phyloP scores from a whole-genome alignment of 2,888 invertebrate species.

The Aradus depressus region DNA sequence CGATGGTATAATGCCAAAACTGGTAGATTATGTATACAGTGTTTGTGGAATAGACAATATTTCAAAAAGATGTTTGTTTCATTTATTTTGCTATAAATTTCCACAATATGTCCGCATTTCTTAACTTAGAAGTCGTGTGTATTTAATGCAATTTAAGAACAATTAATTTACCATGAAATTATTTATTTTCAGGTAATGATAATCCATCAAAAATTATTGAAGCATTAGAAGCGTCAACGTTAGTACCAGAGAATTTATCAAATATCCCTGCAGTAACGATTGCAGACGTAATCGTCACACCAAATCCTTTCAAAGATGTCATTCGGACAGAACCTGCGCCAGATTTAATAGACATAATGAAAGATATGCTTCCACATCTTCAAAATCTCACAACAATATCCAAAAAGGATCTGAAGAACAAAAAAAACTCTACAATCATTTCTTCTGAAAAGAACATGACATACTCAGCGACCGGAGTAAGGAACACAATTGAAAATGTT shows the following conservation, averaged over 20 bases:
- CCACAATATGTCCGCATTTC: too few species aligned
- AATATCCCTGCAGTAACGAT: conserved; percentile 28
- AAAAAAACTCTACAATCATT: conserved; percentile 1
- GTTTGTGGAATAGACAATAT: too few species aligned
- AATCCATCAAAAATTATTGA: conserved; percentile 40
- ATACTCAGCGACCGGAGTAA: too few species aligned
- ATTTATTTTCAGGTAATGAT: conserved; percentile 33
- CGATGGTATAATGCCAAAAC: too few species aligned
- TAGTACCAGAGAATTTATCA: conserved; percentile 21
- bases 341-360: conserved; percentile 26
- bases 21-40: too few species aligned
- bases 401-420: background rate
- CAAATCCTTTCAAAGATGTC: conserved; percentile 26
- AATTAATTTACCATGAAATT: background rate
- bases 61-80: too few species aligned
- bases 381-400: conserved; percentile 16
- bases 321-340: conserved; percentile 28
- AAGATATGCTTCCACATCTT: conserved; percentile 23
- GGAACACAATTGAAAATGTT: too few species aligned
- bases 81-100: too few species aligned
- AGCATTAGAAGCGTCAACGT: conserved; percentile 33
- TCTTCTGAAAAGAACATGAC: too few species aligned
- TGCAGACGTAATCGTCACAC: conserved; percentile 27
- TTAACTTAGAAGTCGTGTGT: too few species aligned
- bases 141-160: background rate